These are phyloP conservation scores for Seira sanloemensis DNA, from an alignment of 2,888 invertebrate species.

Conservation along the genomic window DNA sequence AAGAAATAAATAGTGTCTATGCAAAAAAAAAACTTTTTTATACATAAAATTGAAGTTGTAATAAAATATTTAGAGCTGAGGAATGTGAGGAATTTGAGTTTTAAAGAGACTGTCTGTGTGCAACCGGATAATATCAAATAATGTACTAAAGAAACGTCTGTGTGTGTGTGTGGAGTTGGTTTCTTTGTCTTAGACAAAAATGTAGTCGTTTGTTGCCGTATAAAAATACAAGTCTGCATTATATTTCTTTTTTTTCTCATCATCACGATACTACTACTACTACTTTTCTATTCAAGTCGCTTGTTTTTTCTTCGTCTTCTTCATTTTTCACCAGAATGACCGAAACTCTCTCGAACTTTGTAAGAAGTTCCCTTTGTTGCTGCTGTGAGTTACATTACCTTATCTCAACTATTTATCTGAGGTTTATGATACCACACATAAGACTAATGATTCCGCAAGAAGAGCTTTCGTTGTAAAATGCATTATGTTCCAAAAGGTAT, in stretches of 20 bases:
- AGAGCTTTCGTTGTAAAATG: neutral
- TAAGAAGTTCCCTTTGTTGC: neutral
- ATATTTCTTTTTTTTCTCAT: slow-evolving; percentile 29
- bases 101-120: slow-evolving; percentile 57
- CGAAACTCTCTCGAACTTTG: slow-evolving; percentile 11
- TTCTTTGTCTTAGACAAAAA: slow-evolving; percentile 44
- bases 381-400: neutral
- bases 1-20: slow-evolving; percentile 21
- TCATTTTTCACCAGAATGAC: slow-evolving; percentile 52
- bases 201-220: neutral
- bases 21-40: slow-evolving; percentile 53
- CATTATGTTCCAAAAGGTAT: neutral
- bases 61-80: slow-evolving; percentile 64
- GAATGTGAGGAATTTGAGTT: slow-evolving; percentile 62
- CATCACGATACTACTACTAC: slow-evolving; percentile 4
- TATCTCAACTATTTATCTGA: neutral
- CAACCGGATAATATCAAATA: slow-evolving; percentile 62
- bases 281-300: too few species aligned
- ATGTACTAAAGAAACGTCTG: slow-evolving; percentile 55
- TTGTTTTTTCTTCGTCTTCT: slow-evolving; percentile 9
- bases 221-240: neutral
- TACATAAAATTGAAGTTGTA: slow-evolving; percentile 59
- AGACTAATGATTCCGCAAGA: neutral
- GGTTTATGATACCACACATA: neutral
- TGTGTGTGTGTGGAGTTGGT: neutral